These are phyloP conservation scores for Syngnathus scovelli DNA, from an alignment of 2,113 vertebrate genomes.

Conservation along the genomic window DNA sequence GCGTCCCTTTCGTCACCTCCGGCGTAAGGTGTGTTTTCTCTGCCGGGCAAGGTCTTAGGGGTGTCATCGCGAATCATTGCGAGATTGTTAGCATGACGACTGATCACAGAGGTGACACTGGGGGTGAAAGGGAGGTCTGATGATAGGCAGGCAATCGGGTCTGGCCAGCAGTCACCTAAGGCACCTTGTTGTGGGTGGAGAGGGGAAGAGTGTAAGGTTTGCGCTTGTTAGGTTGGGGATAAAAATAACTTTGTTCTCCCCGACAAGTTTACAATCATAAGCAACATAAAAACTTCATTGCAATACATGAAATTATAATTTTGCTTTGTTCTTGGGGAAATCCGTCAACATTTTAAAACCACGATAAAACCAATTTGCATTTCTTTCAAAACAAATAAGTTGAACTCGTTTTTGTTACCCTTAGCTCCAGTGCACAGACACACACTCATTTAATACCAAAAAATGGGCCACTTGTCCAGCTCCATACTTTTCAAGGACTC, in stretches of 20 bases:
- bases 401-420: constrained; percentile 41
- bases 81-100: constrained; percentile 58
- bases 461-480: constrained; percentile 47
- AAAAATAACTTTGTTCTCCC: background rate
- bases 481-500: constrained; percentile 17
- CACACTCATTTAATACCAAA: background rate
- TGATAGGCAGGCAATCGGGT: constrained; percentile 44
- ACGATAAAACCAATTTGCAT: background rate
- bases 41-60: constrained; percentile 44
- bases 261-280: background rate
- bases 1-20: constrained; percentile 60
- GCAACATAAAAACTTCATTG: background rate
- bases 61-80: constrained; percentile 49
- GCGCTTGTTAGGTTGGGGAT: constrained; percentile 2
- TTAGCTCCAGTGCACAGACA: constrained; percentile 11
- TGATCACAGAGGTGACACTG: constrained; percentile 69
- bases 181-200: constrained; percentile 70
- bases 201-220: constrained; percentile 58
- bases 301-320: background rate
- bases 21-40: constrained; percentile 45
- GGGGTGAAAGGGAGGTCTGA: constrained; percentile 70
- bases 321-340: background rate
- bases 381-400: constrained; percentile 6
- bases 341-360: background rate
- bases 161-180: constrained; percentile 60